Evolutionary conservation across 1,140 invertebrate species (phyloP).

Genomic region (Charaxes varanes): DNA sequence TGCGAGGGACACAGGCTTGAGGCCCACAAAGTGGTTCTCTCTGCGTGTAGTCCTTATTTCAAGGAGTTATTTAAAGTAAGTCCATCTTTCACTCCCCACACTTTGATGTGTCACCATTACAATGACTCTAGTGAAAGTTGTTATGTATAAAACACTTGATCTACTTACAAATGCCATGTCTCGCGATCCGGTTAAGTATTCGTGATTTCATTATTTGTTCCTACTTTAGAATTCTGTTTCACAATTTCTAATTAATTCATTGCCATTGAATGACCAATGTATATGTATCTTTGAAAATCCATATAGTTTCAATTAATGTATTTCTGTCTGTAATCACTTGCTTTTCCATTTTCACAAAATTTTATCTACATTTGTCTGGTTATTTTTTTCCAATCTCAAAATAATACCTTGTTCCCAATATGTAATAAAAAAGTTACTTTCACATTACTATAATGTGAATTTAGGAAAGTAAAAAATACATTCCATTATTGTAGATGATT

Average conservation of each 20-base stretch:
- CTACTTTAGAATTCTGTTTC: slow-evolving; percentile 69
- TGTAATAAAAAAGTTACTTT: too few species aligned
- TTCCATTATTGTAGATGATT: too few species aligned
- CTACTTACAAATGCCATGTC: slow-evolving; percentile 75
- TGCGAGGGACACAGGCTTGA: slow-evolving; percentile 85
- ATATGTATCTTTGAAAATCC: slow-evolving; percentile 26
- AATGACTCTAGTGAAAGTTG: slow-evolving; percentile 74
- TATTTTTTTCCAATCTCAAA: too few species aligned
- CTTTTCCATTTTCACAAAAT: not conserved
- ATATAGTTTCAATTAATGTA: too few species aligned
- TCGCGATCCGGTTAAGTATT: slow-evolving; percentile 73
- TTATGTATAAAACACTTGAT: slow-evolving; percentile 75
- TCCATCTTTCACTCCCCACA: slow-evolving; percentile 71
- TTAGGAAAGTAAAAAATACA: too few species aligned
- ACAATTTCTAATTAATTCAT: slow-evolving; percentile 71
- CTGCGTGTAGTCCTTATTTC: slow-evolving; percentile 87
- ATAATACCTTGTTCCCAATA: too few species aligned
- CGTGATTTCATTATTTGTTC: slow-evolving; percentile 73
- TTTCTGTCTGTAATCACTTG: too few species aligned
- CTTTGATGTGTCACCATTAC: slow-evolving; percentile 74
- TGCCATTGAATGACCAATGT: slow-evolving; percentile 40
- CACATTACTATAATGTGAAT: too few species aligned
- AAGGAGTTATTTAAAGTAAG: slow-evolving; percentile 87
- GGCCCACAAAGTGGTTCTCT: slow-evolving; percentile 87
- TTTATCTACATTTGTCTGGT: slow-evolving; percentile 1